Evolutionary conservation across 1,140 invertebrate species (phyloP).

Genomic region (Tetramorium parvispinum): DNA sequence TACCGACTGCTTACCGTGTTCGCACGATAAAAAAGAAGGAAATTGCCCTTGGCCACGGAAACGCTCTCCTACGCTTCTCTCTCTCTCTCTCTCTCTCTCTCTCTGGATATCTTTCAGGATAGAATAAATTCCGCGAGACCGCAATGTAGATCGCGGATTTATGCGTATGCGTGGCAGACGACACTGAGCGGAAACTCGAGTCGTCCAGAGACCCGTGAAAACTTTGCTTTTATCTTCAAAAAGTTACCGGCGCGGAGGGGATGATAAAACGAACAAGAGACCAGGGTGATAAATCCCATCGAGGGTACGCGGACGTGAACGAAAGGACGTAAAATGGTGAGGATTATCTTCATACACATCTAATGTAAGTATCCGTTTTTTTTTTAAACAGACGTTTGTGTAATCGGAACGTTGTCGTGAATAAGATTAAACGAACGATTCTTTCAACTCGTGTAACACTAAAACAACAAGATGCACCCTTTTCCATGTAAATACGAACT

Average conservation of each 20-base stretch:
- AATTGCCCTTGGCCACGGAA: conserved; percentile 31
- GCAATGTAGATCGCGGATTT: conserved; percentile 66
- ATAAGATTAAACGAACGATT: not conserved
- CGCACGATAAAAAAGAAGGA: conserved; percentile 20
- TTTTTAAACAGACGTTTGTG: not conserved
- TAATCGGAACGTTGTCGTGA: not conserved
- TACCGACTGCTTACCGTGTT: conserved; percentile 1
- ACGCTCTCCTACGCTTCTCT: not conserved
- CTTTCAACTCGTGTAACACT: not conserved
- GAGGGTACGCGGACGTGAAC: conserved; percentile 63
- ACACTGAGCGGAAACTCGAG: conserved; percentile 56
- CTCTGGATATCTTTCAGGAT: conserved; percentile 3
- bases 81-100: not conserved
- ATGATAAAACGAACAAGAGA: conserved; percentile 26
- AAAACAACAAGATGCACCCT: not conserved
- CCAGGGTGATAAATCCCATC: conserved; percentile 63
- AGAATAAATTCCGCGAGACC: conserved; percentile 47
- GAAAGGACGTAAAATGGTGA: conserved; percentile 56
- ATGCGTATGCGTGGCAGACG: conserved; percentile 65
- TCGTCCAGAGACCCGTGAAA: conserved; percentile 59
- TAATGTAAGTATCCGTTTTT: conserved; percentile 8
- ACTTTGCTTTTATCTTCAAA: conserved; percentile 74
- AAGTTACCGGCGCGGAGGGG: conserved; percentile 46
- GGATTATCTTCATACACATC: conserved; percentile 60
- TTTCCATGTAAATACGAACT: not conserved